A percentile compares a stretch with the other conserved stretches of the same genome.
phyloP scores from a whole-genome alignment of 2,888 invertebrate genomes.

The Ptycholaimellus sp. region DNA sequence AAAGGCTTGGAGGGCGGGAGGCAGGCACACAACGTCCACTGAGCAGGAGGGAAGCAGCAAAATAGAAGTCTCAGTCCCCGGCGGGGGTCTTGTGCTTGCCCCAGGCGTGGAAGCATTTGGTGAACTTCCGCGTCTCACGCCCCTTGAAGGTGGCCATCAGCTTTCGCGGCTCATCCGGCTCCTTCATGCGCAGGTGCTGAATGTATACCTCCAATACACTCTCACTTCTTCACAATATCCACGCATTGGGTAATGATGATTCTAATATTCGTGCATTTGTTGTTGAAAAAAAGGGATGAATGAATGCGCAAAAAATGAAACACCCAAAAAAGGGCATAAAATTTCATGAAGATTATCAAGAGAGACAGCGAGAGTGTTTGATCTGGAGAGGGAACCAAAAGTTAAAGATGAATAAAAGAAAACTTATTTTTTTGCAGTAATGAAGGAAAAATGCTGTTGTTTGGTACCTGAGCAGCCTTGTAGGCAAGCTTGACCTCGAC shows the following conservation, averaged over 20 bases:
- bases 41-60: too few relatives aligned
- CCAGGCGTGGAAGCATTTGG: slow-evolving; percentile 98
- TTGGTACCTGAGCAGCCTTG: slow-evolving; percentile 86
- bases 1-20: too few relatives aligned
- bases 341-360: too few relatives aligned
- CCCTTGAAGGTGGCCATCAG: slow-evolving; percentile 78
- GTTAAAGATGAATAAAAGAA: background rate
- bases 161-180: slow-evolving; percentile 66
- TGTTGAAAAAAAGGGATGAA: too few relatives aligned
- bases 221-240: background rate
- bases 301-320: too few relatives aligned
- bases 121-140: slow-evolving; percentile 77
- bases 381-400: too few relatives aligned
- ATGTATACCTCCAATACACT: slow-evolving; percentile 56
- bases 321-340: too few relatives aligned
- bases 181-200: slow-evolving; percentile 80
- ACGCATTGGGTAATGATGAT: background rate
- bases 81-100: slow-evolving; percentile 57
- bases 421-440: too few relatives aligned
- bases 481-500: slow-evolving; percentile 95
- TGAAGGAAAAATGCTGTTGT: too few relatives aligned
- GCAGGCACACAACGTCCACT: too few relatives aligned
- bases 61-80: too few relatives aligned
- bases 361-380: too few relatives aligned
- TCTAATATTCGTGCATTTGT: background rate